Evolutionary conservation across 92 coral and sea anemone genomes (phyloP), one percentile per base, ranked within the genome.

Genomic region (Zoanthus sansibaricus): DNA sequence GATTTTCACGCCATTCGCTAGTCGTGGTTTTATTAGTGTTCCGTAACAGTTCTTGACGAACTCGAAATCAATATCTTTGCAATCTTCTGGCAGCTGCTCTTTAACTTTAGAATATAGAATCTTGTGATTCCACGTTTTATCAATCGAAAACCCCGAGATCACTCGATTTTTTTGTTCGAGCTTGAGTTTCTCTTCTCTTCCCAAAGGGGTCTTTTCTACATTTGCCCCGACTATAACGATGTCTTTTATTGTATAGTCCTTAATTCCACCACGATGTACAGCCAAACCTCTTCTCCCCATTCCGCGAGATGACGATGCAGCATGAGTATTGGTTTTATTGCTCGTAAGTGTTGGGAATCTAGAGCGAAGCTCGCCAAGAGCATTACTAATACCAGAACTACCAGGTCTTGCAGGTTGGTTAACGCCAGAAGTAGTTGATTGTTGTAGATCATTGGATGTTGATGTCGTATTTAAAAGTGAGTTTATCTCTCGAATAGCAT

Each of bases 41-140:
- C 86, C 92, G 48, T 31, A 73, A 72, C 83, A 51, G 68, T 79
- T 86, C 69, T 86, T 90, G 11, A 90, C 93, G 66, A 90, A 79
- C 76, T 90, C 87, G 33, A 77, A 79, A 18, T 86, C 93, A 79
- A 90, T 47, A 47, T 56, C 59, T 79, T 69, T 90, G 82, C 93
- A 86, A 54, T 90, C 87, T 25, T 86, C 83, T 13, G 90, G 93
- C 51, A 90, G 86, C 90, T 90, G 90, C 66, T 86, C 90, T 78
- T 90, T 44, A 18, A 86, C 61, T 70, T 75, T 89, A 20, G 45
- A 31, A 54, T 83, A 89, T 25, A 83, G 74, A 8, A 49, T 33
- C 58, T 76, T 67, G 49, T 89, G 78, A 84, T 55, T 75, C 84
- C 92, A 71, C 69, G 69, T 61, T 61, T 61, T 61, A 61, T 61